Percentiles rank a stretch among this genome's conserved stretches.
Evolutionary conservation across 2,113 vertebrate species (phyloP).

Genomic region (Pituophis catenifer): DNA sequence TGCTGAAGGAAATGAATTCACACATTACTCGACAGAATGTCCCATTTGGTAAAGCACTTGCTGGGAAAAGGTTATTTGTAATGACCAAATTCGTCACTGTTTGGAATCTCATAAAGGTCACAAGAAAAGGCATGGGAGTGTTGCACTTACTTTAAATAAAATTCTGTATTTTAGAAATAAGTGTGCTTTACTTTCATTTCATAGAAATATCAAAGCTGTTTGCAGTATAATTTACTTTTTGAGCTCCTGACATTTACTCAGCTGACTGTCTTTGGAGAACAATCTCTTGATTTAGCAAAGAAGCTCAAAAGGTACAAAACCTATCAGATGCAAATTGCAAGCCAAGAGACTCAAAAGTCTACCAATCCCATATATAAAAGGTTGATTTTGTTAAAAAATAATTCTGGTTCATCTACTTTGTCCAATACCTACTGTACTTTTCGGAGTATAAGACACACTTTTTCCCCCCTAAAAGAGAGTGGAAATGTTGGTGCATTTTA

Average conservation of each 20-base stretch:
- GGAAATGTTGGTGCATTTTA: too few species aligned
- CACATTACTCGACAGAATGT: slow-evolving; percentile 63
- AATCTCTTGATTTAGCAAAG: slow-evolving; percentile 71
- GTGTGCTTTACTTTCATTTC: slow-evolving; percentile 78
- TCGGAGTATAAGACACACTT: too few species aligned
- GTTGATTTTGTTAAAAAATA: slow-evolving; percentile 41
- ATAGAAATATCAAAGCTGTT: slow-evolving; percentile 85
- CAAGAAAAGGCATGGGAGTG: slow-evolving; percentile 56
- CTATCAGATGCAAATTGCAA: slow-evolving; percentile 49
- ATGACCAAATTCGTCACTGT: slow-evolving; percentile 84
- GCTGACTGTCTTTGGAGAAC: slow-evolving; percentile 77
- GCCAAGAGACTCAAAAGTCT: slow-evolving; percentile 34
- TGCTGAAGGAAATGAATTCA: slow-evolving; percentile 70
- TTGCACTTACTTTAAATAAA: slow-evolving; percentile 79
- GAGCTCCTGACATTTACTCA: slow-evolving; percentile 81
- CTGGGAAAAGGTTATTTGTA: slow-evolving; percentile 81
- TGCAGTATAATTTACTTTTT: slow-evolving; percentile 80
- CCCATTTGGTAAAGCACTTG: slow-evolving; percentile 62
- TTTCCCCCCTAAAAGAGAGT: too few species aligned
- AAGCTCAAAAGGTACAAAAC: slow-evolving; percentile 51
- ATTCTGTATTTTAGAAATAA: slow-evolving; percentile 79
- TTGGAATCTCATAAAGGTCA: slow-evolving; percentile 81
- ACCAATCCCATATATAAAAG: slow-evolving; percentile 27
- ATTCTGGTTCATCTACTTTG: not conserved
- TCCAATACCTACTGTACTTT: not conserved